Conservation (phyloP, 2,888 invertebrate species). For the Lepidocyrtinus sp. region DNA sequence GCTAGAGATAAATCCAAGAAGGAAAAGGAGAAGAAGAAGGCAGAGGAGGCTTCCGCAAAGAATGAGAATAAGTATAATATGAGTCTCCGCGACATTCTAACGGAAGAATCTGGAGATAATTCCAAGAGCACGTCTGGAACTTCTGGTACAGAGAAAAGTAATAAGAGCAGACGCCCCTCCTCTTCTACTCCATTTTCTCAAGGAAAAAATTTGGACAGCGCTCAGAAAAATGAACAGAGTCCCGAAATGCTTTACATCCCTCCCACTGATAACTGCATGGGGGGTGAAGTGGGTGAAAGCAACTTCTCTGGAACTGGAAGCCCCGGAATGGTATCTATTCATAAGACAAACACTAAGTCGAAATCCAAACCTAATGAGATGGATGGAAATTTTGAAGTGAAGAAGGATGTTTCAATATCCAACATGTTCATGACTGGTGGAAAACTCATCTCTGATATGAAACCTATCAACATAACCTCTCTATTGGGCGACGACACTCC, state of each 20-base stretch:
- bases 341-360: neutral
- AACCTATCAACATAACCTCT: neutral
- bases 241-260: neutral
- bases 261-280: neutral
- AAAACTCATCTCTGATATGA: neutral
- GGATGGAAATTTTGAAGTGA: too few species aligned
- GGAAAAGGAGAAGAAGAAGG: neutral
- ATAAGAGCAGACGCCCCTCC: too few species aligned
- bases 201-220: neutral
- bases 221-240: neutral
- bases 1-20: too few species aligned
- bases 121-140: neutral
- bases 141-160: neutral
- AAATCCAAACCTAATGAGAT: neutral
- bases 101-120: neutral
- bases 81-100: neutral
- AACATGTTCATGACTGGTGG: conserved; percentile 1
- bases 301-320: neutral
- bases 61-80: neutral
- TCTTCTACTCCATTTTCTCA: neutral
- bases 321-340: neutral
- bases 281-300: neutral
- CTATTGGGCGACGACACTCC: neutral
- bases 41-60: neutral
- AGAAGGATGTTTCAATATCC: neutral